A percentile compares a stretch with the other conserved stretches of the same genome.
Conservation (phyloP, 2,888 invertebrate genomes). For the Helobdella robusta region DNA sequence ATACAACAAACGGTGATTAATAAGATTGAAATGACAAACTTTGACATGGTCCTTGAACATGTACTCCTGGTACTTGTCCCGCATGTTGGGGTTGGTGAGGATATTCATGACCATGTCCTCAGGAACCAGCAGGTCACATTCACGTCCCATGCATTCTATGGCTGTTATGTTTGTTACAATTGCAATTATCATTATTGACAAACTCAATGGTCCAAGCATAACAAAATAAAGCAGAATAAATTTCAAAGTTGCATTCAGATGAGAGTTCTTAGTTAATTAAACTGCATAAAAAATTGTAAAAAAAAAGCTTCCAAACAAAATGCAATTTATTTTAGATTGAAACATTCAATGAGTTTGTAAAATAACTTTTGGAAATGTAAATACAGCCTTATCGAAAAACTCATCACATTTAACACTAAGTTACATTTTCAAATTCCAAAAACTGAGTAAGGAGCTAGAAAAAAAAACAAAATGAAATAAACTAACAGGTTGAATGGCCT, state of each 20-base stretch:
- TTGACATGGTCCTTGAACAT: conserved; percentile 92
- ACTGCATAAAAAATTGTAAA: too few species aligned
- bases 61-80: conserved; percentile 88
- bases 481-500: conserved; percentile 61
- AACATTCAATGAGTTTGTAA: too few species aligned
- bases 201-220: too few species aligned
- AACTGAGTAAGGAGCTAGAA: not conserved
- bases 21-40: conserved; percentile 48
- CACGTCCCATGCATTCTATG: conserved; percentile 92
- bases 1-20: not conserved
- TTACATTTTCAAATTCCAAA: not conserved
- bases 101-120: conserved; percentile 86
- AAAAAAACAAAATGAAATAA: not conserved
- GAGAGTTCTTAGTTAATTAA: too few species aligned
- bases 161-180: too few species aligned
- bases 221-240: too few species aligned
- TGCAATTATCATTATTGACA: too few species aligned
- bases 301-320: not conserved
- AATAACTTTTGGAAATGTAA: too few species aligned
- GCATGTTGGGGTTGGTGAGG: conserved; percentile 68
- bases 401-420: too few species aligned
- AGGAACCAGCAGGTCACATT: conserved; percentile 84
- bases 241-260: too few species aligned
- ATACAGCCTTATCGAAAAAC: too few species aligned
- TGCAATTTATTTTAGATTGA: not conserved